phyloP scores from a whole-genome alignment of 2,797 vertebrate genomes.

The Phoxinus dragarum region DNA sequence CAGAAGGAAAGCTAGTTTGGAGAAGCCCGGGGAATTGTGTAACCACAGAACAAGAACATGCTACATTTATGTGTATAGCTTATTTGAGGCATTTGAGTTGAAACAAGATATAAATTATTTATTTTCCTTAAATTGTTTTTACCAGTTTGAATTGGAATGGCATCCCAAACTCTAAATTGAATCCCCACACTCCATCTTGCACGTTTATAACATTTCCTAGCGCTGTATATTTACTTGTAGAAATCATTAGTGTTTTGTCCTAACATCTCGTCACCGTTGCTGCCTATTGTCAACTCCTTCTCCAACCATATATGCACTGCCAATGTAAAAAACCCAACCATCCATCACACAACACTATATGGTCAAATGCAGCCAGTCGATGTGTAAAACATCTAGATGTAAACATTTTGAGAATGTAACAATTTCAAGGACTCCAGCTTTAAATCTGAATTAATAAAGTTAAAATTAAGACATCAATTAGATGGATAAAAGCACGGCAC shows the following conservation, averaged over 20 bases:
- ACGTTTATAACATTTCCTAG: background rate
- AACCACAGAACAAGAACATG: no score
- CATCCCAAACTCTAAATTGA: background rate
- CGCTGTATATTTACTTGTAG: background rate
- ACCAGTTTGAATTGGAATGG: background rate
- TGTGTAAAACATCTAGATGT: background rate
- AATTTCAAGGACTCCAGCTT: slow-evolving; percentile 19
- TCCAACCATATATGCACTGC: background rate
- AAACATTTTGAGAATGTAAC: background rate
- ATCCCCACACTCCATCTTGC: background rate
- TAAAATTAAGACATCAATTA: slow-evolving; percentile 39
- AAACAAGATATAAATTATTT: no score
- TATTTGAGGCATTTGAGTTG: no score
- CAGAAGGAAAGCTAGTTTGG: no score
- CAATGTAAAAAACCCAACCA: background rate
- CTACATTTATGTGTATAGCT: no score
- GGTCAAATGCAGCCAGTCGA: background rate
- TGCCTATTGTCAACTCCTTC: background rate
- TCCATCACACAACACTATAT: background rate
- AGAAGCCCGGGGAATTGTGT: no score
- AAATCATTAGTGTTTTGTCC: background rate
- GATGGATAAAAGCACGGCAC: slow-evolving; percentile 15
- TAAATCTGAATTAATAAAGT: background rate
- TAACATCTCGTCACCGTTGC: background rate
- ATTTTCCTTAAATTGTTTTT: no score